A percentile compares a stretch with the other conserved stretches of the same genome.
Evolutionary conservation across 35 echinoderm and acorn worm species (phyloP).

Genomic region (Eucidaris tribuloides): DNA sequence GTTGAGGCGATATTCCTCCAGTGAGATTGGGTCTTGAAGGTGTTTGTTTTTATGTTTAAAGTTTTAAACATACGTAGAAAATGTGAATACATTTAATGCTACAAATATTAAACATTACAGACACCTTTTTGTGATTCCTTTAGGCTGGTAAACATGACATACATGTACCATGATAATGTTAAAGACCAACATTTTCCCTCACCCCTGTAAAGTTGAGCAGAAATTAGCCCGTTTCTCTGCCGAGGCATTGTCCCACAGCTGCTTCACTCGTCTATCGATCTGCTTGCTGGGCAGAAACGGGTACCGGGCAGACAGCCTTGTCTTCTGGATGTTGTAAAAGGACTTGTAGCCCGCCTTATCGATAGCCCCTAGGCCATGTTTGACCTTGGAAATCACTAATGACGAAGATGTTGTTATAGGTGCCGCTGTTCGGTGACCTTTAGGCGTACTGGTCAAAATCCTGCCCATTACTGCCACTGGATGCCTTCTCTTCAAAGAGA

Average conservation of each 20-base stretch:
- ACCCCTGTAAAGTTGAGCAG: not conserved
- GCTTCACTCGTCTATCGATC: conserved; percentile 10
- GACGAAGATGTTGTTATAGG: not conserved
- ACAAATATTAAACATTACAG: no score
- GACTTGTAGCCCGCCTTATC: not conserved
- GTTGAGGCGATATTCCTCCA: no score
- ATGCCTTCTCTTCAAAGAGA: no score
- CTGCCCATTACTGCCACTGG: not conserved
- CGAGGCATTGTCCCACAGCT: conserved; percentile 2
- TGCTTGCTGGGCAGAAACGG: conserved; percentile 15
- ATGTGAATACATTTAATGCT: no score
- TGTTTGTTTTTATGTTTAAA: no score
- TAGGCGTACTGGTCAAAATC: not conserved
- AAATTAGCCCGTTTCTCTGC: conserved; percentile 3
- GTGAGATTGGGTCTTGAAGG: no score
- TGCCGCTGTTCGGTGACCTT: not conserved
- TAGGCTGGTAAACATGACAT: no score
- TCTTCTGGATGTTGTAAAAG: conserved; percentile 34
- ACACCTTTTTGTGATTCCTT: no score
- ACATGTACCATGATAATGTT: no score
- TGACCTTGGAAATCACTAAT: not conserved
- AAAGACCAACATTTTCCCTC: no score
- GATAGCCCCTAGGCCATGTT: not conserved
- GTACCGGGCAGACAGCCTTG: conserved; percentile 11
- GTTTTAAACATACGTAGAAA: no score